Evolutionary conservation across 2,888 invertebrate species (phyloP), one percentile per base, ranked within the genome.

Genomic region (Synergus itoensis): DNA sequence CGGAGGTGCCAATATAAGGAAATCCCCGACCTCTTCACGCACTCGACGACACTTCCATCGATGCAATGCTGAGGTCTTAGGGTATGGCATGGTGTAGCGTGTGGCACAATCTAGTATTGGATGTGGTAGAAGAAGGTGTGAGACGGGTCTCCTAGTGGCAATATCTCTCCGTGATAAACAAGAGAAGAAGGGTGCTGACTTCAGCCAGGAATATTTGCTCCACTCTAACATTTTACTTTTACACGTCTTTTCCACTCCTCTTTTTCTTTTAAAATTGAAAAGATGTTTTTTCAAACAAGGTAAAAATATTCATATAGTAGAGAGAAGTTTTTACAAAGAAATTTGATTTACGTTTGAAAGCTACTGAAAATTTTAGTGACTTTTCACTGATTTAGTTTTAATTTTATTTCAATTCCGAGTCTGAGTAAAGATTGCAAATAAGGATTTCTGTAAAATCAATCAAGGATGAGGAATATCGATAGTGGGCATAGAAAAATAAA

Each of bases 81-180:
- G 82, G 83, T 85, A 83, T 83, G 82, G 81, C 80, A 77, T 80
- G 77, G 79, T 78, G 67, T 81, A 80, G 80, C 79, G 81, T 73
- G 80, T 81, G 79, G 78, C 80, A 62, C 73, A 67, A 77, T 60
- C 45, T 75, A 73, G 36, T 45, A 53, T 73, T 73, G 77, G 69
- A 80, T 67, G 81, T 75, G 80, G 80, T 84, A 57, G 80, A 79
- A 62, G 80, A 79, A 76, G 79, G 60, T 60, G 75, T 77, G 73
- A 78, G 82, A 81, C 73, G 79, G 81, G 79, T 85, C 83, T 80
- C 80, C 67, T 57, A 77, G 76, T 84, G 81, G 83, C 84, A 87
- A 89, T 87, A 88, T 87, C 86, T 88, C 85, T 86, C 83, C 82
- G 85, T 80, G 85, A 83, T 86, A 87, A 86, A 87, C 84, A 87